Evolutionary conservation across 2,113 vertebrate species (phyloP).

Genomic region (Thalassarche chlororhynchos): DNA sequence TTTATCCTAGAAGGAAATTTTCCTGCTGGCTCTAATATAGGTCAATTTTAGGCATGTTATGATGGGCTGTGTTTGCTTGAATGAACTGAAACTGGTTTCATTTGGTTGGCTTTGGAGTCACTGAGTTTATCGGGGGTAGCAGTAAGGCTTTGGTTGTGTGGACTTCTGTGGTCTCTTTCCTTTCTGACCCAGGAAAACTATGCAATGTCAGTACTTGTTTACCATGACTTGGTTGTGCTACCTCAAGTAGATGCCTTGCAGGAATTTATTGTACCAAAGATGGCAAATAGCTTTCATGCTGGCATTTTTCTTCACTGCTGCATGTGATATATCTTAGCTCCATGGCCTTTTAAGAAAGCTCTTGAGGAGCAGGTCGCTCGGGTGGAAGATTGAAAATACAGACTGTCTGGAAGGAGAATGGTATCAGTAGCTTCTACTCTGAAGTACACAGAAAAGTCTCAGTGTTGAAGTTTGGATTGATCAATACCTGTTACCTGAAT

Average conservation of each 20-base stretch:
- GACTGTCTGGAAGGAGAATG: neutral
- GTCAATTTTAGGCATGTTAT: neutral
- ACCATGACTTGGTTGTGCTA: fast-evolving
- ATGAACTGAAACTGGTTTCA: neutral
- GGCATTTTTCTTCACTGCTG: neutral
- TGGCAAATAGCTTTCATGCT: neutral
- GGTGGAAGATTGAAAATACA: neutral
- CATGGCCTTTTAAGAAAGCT: neutral
- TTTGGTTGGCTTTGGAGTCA: neutral
- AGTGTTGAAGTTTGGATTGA: neutral
- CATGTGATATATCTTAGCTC: neutral
- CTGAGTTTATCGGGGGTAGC: neutral
- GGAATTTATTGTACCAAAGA: neutral
- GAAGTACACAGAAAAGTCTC: neutral
- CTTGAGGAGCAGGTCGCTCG: neutral
- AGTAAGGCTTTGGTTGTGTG: neutral
- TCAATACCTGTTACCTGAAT: neutral
- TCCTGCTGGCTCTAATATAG: neutral
- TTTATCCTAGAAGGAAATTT: neutral
- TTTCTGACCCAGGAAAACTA: neutral
- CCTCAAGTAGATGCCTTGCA: neutral
- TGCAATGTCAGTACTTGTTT: neutral
- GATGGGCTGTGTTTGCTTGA: neutral
- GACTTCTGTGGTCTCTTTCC: neutral
- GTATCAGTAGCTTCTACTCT: neutral